These are phyloP conservation scores for Sturmia bella DNA, from an alignment of 2,888 invertebrate species.

Conservation along the genomic window DNA sequence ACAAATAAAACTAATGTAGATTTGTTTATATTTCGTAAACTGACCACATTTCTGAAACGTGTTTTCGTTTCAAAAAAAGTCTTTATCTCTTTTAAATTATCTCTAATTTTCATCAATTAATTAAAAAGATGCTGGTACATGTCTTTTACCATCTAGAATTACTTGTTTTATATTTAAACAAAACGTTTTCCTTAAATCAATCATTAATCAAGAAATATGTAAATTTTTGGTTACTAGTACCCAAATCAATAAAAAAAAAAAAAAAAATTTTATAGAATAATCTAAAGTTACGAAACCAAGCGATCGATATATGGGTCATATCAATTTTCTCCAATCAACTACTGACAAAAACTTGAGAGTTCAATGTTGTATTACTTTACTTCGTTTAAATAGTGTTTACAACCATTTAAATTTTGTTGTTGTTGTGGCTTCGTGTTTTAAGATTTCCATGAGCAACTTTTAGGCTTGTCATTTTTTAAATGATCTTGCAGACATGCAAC, in stretches of 20 bases:
- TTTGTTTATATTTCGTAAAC: too few relatives aligned
- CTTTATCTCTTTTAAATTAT: slow-evolving; percentile 3
- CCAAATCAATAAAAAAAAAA: slow-evolving; percentile 29
- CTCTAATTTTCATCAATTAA: slow-evolving; percentile 31
- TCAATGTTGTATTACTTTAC: neutral
- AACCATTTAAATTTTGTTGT: slow-evolving; percentile 21
- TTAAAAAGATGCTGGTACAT: slow-evolving; percentile 19
- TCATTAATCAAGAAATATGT: slow-evolving; percentile 41
- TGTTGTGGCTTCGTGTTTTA: too few relatives aligned
- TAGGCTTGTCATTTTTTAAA: slow-evolving; percentile 23
- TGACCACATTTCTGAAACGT: too few relatives aligned
- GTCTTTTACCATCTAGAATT: slow-evolving; percentile 2
- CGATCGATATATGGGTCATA: slow-evolving; percentile 12
- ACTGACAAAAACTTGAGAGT: slow-evolving; percentile 37
- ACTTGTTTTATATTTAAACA: neutral
- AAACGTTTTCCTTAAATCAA: slow-evolving; percentile 1
- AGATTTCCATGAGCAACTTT: neutral
- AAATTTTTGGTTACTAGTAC: slow-evolving; percentile 24
- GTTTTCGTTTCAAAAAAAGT: too few relatives aligned
- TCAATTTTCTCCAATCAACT: slow-evolving; percentile 53
- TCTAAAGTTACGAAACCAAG: slow-evolving; percentile 33
- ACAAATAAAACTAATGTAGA: neutral
- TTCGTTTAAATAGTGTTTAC: slow-evolving; percentile 37
- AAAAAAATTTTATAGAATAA: slow-evolving; percentile 35
- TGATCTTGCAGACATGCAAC: too few relatives aligned